Evolutionary conservation across 2,797 vertebrate genomes (phyloP), one percentile per base, ranked within the genome.

Genomic region (Acanthurus leucopareius): DNA sequence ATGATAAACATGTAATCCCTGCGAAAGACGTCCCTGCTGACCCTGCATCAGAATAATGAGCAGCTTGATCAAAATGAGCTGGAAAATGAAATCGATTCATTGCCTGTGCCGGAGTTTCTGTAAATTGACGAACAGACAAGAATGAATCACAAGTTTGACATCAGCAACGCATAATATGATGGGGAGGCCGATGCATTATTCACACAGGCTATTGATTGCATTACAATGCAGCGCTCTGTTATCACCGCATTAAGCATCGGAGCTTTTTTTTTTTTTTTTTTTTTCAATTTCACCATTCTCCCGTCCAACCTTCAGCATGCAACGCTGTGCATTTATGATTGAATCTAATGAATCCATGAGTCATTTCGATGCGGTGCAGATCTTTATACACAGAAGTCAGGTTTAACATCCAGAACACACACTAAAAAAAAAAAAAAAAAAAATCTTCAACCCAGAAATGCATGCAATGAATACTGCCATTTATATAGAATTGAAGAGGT

Each of bases 81-180:
- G 77, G 71, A 79, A 80, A 86, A 66, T 58, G 4, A 84, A 87
- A 93, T 88, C 79, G 22, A 89, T 90, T 76, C 40, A 19, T 79
- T 4, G 75, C 78, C 44, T 78, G 69, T 52, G 79, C 77, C 5
- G 9, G 77, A 83, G 76, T 82, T 90, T 82, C 63, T 80, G 73
- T 79, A 79, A 88, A 88, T 80, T 86, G 83, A 88, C 80, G 83
- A 91, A 80, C 14, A 20, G 67, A 89, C 75, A 57, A 77, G 83
- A 90, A 85, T 79, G 73, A 87, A 86, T 88, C 81, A 80, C 62
- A 83, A 77, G 64, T 82, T 85, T 86, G 83, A 92, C 88, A 87
- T 71, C 65, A 73, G 80, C 28, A 4, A 49, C 68, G 85, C 80
- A 89, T 91, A 86, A 92, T 90, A 84, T 87, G 86, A 90, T 15